Evolutionary conservation across 1,140 invertebrate genomes (phyloP), one percentile per base, ranked within the genome.

Genomic region (Rhopalosiphum padi): DNA sequence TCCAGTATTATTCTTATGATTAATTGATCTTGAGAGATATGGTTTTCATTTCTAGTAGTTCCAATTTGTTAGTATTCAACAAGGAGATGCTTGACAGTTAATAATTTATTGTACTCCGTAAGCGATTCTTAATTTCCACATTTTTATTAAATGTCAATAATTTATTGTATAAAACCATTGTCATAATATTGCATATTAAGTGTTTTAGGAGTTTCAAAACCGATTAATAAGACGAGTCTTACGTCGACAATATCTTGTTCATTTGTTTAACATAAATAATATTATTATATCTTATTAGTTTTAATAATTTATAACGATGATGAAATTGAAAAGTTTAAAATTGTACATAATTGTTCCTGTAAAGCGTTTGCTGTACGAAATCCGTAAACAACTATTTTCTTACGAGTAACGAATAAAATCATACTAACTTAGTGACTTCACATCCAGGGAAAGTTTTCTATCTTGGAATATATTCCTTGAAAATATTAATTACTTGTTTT

Each of bases 401-500:
- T n/a, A 55, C 55, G 4, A 25, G 53, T 55, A 25, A 68, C 60
- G 9, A 68, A 77, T 18, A n/a, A 77, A 18, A 77, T n/a, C 5
- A 77, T 68, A n/a, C 15, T n/a, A n/a, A 18, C 48, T 6, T 77
- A n/a, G 30, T 77, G 30, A 0, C 60, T 77, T 77, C 5, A 18
- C 0, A 5, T n/a, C 4, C 1, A 11, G 11, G 60, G 30, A 77
- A n/a, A 21, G 11, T 18, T 77, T 15, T 77, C n/a, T 77, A 23
- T 30, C 30, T 68, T n/a, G 11, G 5, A 15, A 18, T 68, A 18
- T 77, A 77, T 77, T n/a, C 15, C 60, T 35, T 77, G 15, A 77
- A 77, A 77, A 77, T 77, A 77, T 77, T 77, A 77, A 77, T 77
- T n/a, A 68, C 60, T n/a, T 35, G n/a, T 77, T 77, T 77, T 77